These are phyloP conservation scores for Crotalus viridis DNA, from an alignment of 2,113 vertebrate species.

Conservation along the genomic window DNA sequence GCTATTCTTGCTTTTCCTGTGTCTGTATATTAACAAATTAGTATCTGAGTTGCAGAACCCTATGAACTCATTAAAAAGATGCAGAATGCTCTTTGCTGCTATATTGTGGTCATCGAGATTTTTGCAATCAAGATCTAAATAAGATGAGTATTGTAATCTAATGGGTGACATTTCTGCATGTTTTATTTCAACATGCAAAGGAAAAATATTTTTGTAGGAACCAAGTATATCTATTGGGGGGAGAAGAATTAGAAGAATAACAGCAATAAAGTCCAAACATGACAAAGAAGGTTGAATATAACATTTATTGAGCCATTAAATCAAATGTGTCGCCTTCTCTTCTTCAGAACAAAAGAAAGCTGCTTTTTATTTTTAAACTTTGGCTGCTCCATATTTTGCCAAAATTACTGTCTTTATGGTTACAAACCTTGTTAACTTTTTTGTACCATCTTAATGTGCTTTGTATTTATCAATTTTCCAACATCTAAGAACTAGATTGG, in stretches of 20 bases:
- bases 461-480: not conserved
- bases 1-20: not conserved
- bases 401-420: not conserved
- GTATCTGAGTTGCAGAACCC: not conserved
- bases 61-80: not conserved
- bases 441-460: not conserved
- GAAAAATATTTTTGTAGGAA: not conserved
- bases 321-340: not conserved
- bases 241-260: constrained; percentile 2
- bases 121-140: not conserved
- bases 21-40: not conserved
- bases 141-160: not conserved
- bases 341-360: not conserved
- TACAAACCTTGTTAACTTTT: not conserved
- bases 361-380: not conserved
- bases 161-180: not conserved
- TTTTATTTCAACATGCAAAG: not conserved
- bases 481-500: not conserved
- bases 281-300: constrained; percentile 6
- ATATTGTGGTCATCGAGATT: not conserved
- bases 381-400: not conserved
- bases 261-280: not conserved
- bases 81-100: not conserved
- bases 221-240: not conserved
- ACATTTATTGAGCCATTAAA: not conserved